A percentile compares a stretch with the other conserved stretches of the same genome.
Evolutionary conservation across 2,888 invertebrate species (phyloP).

Genomic region (Pyrgus malvae): DNA sequence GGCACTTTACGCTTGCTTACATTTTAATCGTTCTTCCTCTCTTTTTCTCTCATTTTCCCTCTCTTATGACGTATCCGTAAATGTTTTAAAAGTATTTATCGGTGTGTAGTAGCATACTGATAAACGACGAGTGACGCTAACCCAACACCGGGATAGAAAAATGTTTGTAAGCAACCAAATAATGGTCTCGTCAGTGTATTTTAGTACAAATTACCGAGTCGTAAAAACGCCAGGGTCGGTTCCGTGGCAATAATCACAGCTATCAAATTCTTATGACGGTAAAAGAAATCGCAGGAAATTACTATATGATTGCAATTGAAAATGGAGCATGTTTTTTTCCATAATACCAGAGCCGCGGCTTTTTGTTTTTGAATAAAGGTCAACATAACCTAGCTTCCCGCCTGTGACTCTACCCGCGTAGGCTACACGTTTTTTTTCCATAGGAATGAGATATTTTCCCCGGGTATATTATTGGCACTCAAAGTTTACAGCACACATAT

Average conservation of each 20-base stretch:
- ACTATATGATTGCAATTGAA: conserved; percentile 13
- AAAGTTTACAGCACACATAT: too few relatives aligned
- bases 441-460: too few relatives aligned
- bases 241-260: conserved; percentile 12
- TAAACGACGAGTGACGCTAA: too few relatives aligned
- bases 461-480: too few relatives aligned
- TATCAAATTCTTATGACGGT: conserved; percentile 17
- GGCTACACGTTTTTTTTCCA: too few relatives aligned
- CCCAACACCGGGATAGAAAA: background rate
- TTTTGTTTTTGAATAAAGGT: too few relatives aligned
- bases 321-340: conserved; percentile 9
- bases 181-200: conserved; percentile 4
- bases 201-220: conserved; percentile 17
- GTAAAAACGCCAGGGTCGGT: conserved; percentile 20
- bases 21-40: too few relatives aligned
- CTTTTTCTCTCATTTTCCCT: too few relatives aligned
- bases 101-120: background rate
- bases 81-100: background rate
- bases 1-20: too few relatives aligned
- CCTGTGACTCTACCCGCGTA: too few relatives aligned
- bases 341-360: background rate
- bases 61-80: too few relatives aligned
- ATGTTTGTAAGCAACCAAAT: conserved; percentile 4
- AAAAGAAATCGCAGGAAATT: conserved; percentile 18
- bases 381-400: too few relatives aligned